These are phyloP conservation scores for Ypsolopha sequella DNA, from an alignment of 2,888 invertebrate species.

Conservation along the genomic window DNA sequence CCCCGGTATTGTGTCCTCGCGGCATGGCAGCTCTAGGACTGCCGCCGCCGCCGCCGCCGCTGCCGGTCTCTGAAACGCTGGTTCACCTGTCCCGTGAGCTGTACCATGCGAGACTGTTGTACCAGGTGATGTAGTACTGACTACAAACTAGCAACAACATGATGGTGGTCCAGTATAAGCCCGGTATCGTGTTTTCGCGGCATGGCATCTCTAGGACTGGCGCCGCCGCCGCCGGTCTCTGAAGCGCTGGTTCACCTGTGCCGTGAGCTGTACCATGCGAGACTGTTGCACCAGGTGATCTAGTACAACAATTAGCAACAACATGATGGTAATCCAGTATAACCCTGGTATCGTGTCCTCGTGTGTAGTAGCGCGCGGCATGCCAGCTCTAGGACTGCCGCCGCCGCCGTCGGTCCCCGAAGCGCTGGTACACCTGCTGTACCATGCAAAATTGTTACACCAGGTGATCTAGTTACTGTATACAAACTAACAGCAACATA, in stretches of 20 bases:
- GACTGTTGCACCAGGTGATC: conserved; percentile 88
- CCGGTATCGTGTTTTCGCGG: too few species aligned
- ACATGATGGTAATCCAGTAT: too few species aligned
- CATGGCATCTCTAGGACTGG: conserved; percentile 85
- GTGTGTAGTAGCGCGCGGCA: conserved; percentile 84
- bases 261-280: conserved; percentile 86
- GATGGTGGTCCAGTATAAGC: too few species aligned
- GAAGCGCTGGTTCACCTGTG: conserved; percentile 56
- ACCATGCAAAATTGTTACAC: conserved; percentile 88
- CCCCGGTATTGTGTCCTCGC: too few species aligned
- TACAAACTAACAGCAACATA: too few species aligned
- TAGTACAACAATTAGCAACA: too few species aligned
- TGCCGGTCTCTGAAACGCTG: conserved; percentile 45
- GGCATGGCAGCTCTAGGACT: conserved; percentile 85
- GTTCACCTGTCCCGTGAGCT: conserved; percentile 78
- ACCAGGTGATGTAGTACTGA: conserved; percentile 79
- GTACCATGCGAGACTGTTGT: conserved; percentile 86
- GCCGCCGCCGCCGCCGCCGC: conserved; percentile 79
- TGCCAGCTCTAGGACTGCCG: conserved; percentile 83
- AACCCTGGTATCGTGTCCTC: too few species aligned
- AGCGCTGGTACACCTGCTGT: conserved; percentile 65
- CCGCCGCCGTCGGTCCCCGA: conserved; percentile 75
- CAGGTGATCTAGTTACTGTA: conserved; percentile 78
- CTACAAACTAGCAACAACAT: too few species aligned
- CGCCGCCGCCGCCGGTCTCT: conserved; percentile 75